These are phyloP conservation scores for Micromys minutus DNA, from an alignment of 2,113 vertebrate species.

Conservation along the genomic window DNA sequence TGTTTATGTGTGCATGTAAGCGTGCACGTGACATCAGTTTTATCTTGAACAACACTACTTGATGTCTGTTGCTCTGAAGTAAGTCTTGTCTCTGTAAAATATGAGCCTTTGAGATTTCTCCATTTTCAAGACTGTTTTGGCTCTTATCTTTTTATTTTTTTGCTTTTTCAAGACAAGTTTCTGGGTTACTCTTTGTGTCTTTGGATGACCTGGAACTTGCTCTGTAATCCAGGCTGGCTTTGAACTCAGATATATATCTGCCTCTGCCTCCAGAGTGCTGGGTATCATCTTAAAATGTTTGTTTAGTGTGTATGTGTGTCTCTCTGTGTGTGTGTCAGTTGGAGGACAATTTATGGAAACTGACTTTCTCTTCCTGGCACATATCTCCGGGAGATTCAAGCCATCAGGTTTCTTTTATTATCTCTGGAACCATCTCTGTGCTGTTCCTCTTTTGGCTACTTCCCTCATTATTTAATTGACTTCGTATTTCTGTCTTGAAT, in stretches of 20 bases:
- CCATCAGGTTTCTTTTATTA: neutral
- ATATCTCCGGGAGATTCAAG: neutral
- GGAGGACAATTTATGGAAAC: neutral
- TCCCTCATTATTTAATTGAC: neutral
- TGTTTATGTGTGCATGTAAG: neutral
- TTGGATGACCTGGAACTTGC: neutral
- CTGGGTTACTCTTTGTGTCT: neutral
- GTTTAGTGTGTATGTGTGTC: neutral
- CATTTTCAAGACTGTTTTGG: constrained; percentile 1
- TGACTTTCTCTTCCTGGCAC: neutral
- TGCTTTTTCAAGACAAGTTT: neutral
- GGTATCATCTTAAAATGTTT: neutral
- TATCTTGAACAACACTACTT: neutral
- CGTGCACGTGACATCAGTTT: neutral
- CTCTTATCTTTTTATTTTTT: neutral
- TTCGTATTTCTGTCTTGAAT: neutral
- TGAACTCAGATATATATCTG: neutral
- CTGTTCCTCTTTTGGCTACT: too few species aligned
- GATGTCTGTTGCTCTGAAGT: neutral
- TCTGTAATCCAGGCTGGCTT: neutral
- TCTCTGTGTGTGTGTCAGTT: neutral
- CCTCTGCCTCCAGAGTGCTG: neutral
- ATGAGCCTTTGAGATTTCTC: neutral
- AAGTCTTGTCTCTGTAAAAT: neutral
- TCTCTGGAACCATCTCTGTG: neutral